Conservation (phyloP, 2,888 invertebrate genomes). For the Xestobium rufovillosum region DNA sequence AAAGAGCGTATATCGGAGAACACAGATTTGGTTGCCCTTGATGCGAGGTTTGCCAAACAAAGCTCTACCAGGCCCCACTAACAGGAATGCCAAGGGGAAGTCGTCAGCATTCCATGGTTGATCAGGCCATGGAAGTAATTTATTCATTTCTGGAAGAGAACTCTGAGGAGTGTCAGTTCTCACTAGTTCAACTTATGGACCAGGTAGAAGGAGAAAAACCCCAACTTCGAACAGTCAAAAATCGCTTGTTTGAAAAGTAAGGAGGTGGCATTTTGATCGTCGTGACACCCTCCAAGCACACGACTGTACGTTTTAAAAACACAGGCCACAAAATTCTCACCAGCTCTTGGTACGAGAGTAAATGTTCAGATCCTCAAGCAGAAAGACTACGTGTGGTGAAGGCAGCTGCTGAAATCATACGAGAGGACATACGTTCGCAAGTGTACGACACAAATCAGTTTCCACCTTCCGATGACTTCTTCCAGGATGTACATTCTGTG, state of each 20-base stretch:
- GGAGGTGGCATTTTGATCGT: constrained; percentile 16
- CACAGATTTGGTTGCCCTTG: constrained; percentile 19
- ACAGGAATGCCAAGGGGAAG: constrained; percentile 1
- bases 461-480: constrained; percentile 10
- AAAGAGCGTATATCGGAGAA: constrained; percentile 15
- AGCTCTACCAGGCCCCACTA: constrained; percentile 9
- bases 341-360: no score
- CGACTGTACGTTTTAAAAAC: constrained; percentile 17
- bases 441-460: constrained; percentile 18
- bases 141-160: constrained; percentile 15
- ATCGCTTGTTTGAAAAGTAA: no score
- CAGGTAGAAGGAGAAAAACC: no score
- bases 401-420: no score
- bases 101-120: constrained; percentile 12
- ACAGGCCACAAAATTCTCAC: no score
- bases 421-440: no score
- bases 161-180: constrained; percentile 17
- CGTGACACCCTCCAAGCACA: constrained; percentile 10
- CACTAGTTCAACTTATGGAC: no score
- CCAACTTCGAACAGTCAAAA: no score
- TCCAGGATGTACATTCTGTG: no score
- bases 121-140: constrained; percentile 16
- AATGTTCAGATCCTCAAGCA: no score
- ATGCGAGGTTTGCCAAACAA: constrained; percentile 17
- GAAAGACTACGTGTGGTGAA: no score